phyloP scores from a whole-genome alignment of 2,113 vertebrate genomes.

The Pogona vitticeps region DNA sequence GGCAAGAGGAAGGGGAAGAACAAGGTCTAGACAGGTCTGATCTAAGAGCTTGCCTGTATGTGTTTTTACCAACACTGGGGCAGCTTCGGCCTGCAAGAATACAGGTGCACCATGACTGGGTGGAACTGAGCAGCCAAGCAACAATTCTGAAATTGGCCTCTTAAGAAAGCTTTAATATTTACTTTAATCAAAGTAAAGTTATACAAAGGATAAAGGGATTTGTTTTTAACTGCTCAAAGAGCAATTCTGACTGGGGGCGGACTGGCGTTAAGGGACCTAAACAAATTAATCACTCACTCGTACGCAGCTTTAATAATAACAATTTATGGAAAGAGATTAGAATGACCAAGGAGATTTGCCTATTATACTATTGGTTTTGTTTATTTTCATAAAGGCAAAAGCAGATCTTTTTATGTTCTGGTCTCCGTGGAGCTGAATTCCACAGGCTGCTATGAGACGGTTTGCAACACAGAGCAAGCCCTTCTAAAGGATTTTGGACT shows the following conservation, averaged over 20 bases:
- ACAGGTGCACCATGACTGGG: not conserved
- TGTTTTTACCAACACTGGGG: not conserved
- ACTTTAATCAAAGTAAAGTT: conserved; percentile 6
- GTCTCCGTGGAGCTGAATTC: not conserved
- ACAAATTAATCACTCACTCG: not conserved
- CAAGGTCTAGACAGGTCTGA: not conserved
- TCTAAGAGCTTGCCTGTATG: not conserved
- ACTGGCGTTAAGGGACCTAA: fast-evolving
- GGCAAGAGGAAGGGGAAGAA: not conserved
- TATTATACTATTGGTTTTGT: not conserved
- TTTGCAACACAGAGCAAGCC: conserved; percentile 9
- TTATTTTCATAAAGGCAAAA: conserved; percentile 24
- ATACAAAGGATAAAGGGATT: conserved; percentile 11
- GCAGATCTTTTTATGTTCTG: conserved; percentile 14
- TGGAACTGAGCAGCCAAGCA: not conserved
- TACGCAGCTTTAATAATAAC: not conserved
- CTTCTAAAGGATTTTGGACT: conserved; percentile 23
- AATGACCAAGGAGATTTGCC: fast-evolving
- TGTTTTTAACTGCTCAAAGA: not conserved
- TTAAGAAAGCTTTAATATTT: not conserved
- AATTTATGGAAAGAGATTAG: not conserved
- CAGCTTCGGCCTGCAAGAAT: not conserved
- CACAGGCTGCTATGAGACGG: conserved; percentile 1
- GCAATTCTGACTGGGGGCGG: conserved; percentile 7
- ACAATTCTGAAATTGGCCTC: conserved; percentile 26